Evolutionary conservation across 1,140 invertebrate genomes (phyloP), one percentile per base, ranked within the genome.

Genomic region (Caerostris extrusa): DNA sequence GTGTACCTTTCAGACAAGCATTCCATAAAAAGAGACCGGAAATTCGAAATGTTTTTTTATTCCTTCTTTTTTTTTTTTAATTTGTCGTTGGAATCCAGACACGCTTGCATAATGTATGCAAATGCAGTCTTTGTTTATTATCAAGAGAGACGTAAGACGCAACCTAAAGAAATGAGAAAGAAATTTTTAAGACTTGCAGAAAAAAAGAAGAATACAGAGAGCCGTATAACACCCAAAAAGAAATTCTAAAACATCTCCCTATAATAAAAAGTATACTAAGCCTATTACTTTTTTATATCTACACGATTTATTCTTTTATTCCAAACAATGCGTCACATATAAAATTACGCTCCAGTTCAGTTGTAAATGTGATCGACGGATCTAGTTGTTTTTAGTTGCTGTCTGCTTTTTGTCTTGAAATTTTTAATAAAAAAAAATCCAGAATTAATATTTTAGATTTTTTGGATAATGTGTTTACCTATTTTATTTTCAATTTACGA

Each of bases 91-190:
- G 50, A 19, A 57, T 56, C 55, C 3, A 56, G 56, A 83, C 55
- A 58, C 7, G 8, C 10, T 6, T 50, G 61, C 60, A 89, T 89
- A 89, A 89, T 89, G 58, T 89, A 89, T 89, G 87, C 87, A 89
- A 89, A 89, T 89, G 55, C 50, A 89, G 19, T 69, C 87, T 69
- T 69, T 89, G 87, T 89, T 89, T 89, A 89, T 69, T 89, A 69
- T 89, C 64, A 69, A 56, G 60, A 89, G 87, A 19, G 60, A 64
- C 50, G 55, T 56, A 69, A 57, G 60, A n/a, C 17, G 71, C 50
- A 17, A 34, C 71, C n/a, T 8, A n/a, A 89, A 55, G 64, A 69
- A 89, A 86, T 86, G 57, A 61, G 56, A 60, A 86, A 86, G 58
- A 17, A 64, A 89, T 57, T 71, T 64, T 61, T 17, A 50, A 87